Base-by-base conservation (phyloP, 2,888 invertebrate species). In the Sicus ferrugineus region DNA sequence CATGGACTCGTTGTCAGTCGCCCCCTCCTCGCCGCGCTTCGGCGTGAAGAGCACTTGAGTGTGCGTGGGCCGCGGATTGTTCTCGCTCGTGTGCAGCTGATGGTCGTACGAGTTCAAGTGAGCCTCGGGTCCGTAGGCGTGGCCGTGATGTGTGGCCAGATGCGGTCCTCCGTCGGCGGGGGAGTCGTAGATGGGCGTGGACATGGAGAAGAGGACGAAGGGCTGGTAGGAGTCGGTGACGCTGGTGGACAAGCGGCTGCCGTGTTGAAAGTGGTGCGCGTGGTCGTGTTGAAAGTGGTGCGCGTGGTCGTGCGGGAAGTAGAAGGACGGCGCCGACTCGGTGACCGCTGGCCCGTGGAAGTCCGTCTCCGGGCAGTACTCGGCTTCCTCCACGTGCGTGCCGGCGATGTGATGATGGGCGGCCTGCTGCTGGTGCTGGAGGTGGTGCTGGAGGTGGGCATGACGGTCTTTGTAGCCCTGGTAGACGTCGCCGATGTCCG, bases 51-150 rank as follows among this genome's bases (percentile, higher is more conserved):
- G 74, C 11, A 85, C 84, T 68, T 82, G 84, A 4, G 85, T 86
- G 72, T 86, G 85, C 0, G 83, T 83, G 62, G 77, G 67, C 2
- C 84, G 78, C 0, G 85, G 85, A 77, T 80, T 84, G 71, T 86
- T 86, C 73, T 86, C 85, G 2, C 77, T 79, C 2, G 80, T 77
- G 38, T 79, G 78, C 16, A 79, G 68, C 14, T 48, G 58, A 28
- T 66, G 67, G 16, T 54, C 71, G 28, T 75, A 75, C 2, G 69
- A 21, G 9, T 61, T 71, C 3, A 67, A 67, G 11, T 66, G 66
- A 6, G 63, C 65, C 34, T 50, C 46, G 3, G 62, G 65, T 9
- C 72, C 1, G 21, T 52, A 61, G 56, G 46, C 70, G 72, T 6
- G 28, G 9, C 2, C 56, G 54, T 59, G 71, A 6, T 61, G 59